Evolutionary conservation across 2,888 invertebrate genomes (phyloP), one percentile per base, ranked within the genome.

Genomic region (Oscheius sp.): DNA sequence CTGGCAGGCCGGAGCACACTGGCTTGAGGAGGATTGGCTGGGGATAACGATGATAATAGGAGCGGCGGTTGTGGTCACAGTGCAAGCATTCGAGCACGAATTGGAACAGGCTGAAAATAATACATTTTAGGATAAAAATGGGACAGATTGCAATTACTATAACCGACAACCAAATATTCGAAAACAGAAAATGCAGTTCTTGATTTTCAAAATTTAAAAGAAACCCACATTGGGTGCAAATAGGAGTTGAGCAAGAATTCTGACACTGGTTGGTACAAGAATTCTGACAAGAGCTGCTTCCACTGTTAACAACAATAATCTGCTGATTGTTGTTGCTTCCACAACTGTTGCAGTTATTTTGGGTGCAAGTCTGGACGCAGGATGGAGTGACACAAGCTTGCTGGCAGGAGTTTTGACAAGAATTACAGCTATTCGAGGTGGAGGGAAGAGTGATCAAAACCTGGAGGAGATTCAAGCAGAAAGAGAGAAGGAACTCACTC

Each of bases 1-100:
- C 25, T 64, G 64, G 20, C 64, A 64, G 37, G 50, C 64, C 2
- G 64, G 64, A 31, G 48, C 64, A 64, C 64, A 64, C 33, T 64
- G 64, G 34, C 46, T 64, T 12, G 10, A 17, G 2, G 64, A 48
- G 8, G 64, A 31, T 2, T 31, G 34, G n/a, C 48, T 17, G 23
- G 64, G 64, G 12, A 64, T 17, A 15, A 64, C 64, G 12, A 64
- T 50, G 20, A 50, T 64, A 2, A 45, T 39, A 1, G 64, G 34
- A n/a, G 64, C 34, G 33, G n/a, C 8, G 1, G 61, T 61, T 25
- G 61, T 61, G 2, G 48, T 50, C 1, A 34, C n/a, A 20, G 27
- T 34, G 31, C 64, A 64, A 10, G 48, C 50, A 34, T 50, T 64
- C 10, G 20, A 20, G 48, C 64, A 64, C 6, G 48, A 48, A 1